Evolutionary conservation across 2,113 vertebrate genomes (phyloP).

Genomic region (Callospermophilus lateralis): DNA sequence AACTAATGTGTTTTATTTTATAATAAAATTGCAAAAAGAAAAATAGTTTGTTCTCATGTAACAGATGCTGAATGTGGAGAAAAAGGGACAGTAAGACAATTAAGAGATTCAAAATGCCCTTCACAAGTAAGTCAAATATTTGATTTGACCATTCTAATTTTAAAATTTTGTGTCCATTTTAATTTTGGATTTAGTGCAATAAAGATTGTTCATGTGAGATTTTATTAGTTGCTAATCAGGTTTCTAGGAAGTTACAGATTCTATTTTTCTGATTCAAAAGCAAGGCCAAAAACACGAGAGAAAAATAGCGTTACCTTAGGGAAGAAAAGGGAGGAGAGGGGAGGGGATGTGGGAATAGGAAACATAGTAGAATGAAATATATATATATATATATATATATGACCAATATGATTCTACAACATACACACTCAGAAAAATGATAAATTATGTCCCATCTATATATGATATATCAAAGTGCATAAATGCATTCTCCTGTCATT

Average conservation of each 20-base stretch:
- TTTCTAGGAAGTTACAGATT: conserved; percentile 22
- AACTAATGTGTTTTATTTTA: conserved; percentile 62
- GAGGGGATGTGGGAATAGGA: no score
- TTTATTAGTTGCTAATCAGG: conserved; percentile 26
- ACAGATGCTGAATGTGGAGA: conserved; percentile 76
- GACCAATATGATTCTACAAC: no score
- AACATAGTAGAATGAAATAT: no score
- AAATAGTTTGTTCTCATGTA: conserved; percentile 71
- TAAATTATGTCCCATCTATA: no score
- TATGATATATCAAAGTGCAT: no score
- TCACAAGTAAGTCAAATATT: conserved; percentile 85
- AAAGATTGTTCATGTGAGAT: conserved; percentile 44
- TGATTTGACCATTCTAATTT: conserved; percentile 49
- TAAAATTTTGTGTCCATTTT: conserved; percentile 36
- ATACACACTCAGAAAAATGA: no score
- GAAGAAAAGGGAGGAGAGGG: no score
- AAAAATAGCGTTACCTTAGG: no score
- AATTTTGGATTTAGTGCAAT: conserved; percentile 60
- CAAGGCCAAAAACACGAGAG: conserved; percentile 2
- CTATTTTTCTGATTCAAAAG: conserved; percentile 59
- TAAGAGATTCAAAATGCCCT: conserved; percentile 68
- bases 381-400: no score
- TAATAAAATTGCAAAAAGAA: conserved; percentile 52
- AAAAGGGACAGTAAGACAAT: conserved; percentile 71
- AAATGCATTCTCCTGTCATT: no score